Percentiles rank a stretch among this genome's conserved stretches.
Conservation (phyloP, 1,140 invertebrate species). For the Thaumetopoea pityocampa region DNA sequence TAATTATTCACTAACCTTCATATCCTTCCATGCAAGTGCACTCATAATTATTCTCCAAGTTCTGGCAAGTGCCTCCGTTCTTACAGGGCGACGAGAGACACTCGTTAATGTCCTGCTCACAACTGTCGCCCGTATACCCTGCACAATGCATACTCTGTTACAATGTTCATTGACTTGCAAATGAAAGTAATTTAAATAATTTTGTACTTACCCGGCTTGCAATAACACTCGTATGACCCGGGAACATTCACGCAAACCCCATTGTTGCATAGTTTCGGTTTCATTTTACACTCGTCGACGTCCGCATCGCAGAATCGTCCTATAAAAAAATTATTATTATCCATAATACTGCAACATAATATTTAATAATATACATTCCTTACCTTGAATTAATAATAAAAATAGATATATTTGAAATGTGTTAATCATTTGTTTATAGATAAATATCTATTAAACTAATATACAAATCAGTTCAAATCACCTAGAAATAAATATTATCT, state of each 20-base stretch:
- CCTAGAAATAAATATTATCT: constrained; percentile 1
- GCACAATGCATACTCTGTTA: constrained; percentile 3
- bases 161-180: background rate
- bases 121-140: constrained; percentile 89
- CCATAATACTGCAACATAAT: background rate
- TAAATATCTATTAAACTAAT: background rate
- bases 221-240: constrained; percentile 91
- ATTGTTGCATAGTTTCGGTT: constrained; percentile 83
- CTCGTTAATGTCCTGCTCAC: constrained; percentile 91
- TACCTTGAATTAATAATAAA: constrained; percentile 19
- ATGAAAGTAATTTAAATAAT: constrained; percentile 1
- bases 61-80: constrained; percentile 91
- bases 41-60: constrained; percentile 89
- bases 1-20: constrained; percentile 70
- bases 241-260: constrained; percentile 88
- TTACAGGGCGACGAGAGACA: constrained; percentile 92
- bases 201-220: constrained; percentile 77
- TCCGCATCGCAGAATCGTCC: constrained; percentile 84
- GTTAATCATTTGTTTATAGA: constrained; percentile 3
- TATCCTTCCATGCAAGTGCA: constrained; percentile 91
- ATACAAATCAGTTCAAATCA: background rate
- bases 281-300: constrained; percentile 85
- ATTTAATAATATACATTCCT: constrained; percentile 5
- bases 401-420: constrained; percentile 5
- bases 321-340: constrained; percentile 42